These are phyloP conservation scores for Hirtodrosophila confusa DNA, from an alignment of 2,888 invertebrate species.

Conservation along the genomic window DNA sequence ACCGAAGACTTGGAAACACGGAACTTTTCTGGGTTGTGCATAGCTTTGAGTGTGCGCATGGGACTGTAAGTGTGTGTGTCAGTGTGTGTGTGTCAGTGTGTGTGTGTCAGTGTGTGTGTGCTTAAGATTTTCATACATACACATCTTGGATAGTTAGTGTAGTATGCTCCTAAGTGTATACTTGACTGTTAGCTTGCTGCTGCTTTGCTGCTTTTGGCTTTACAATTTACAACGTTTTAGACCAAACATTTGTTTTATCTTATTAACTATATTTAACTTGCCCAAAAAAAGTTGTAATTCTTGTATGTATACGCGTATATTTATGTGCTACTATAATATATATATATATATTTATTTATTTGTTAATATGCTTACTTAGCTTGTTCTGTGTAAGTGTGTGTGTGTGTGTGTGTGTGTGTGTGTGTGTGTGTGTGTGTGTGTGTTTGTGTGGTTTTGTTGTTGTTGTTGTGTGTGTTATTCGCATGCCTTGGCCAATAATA, in stretches of 20 bases:
- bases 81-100: constrained; percentile 16
- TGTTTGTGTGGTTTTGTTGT: neutral
- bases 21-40: constrained; percentile 51
- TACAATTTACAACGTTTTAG: constrained; percentile 43
- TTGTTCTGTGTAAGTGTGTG: neutral
- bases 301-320: constrained; percentile 2
- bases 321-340: constrained; percentile 32
- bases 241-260: constrained; percentile 2
- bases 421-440: neutral
- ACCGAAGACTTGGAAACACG: constrained; percentile 28
- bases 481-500: constrained; percentile 22
- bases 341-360: neutral
- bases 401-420: neutral
- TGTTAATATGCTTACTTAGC: constrained; percentile 19
- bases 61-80: constrained; percentile 31
- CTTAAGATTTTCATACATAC: constrained; percentile 5
- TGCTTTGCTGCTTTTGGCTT: constrained; percentile 34
- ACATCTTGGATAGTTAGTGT: constrained; percentile 8
- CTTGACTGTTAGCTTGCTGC: constrained; percentile 28
- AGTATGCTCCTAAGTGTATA: constrained; percentile 12
- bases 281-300: constrained; percentile 9
- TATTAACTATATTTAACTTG: constrained; percentile 8
- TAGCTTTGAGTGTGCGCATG: constrained; percentile 57
- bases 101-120: neutral
- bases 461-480: constrained; percentile 6